Base-by-base conservation (phyloP, 1,140 invertebrate genomes). In the Diabrotica undecimpunctata region DNA sequence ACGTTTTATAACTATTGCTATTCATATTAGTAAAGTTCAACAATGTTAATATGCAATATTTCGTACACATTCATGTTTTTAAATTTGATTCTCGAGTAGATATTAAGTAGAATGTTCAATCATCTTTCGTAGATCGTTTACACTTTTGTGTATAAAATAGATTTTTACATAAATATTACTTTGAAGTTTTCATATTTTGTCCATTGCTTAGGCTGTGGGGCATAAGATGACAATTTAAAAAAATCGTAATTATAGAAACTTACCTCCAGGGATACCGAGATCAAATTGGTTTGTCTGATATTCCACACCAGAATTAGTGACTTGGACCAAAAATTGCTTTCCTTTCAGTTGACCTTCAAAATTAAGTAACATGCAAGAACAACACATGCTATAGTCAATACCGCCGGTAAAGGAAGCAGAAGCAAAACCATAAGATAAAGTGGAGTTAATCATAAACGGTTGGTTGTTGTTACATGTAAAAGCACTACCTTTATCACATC, bases 391-490 rank as follows among this genome's bases (percentile, higher is more conserved):
- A 38, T 50, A 50, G 25, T 60, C 58, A 11, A 39, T 13, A n/a
- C 58, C 58, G 55, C 66, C 66, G n/a, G 59, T 52, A 52, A 67
- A 67, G 0, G 66, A 67, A 50, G 59, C 66, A 25, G 66, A 62
- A 13, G 63, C 58, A 54, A 68, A 68, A 13, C 66, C 66, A 54
- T 65, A 68, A 1, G 66, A 58, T n/a, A 68, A 53, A 8, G 66
- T 68, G 11, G 58, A 61, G 38, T 68, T 68, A 11, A 68, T 50
- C 4, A 68, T n/a, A 35, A 36, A 65, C 2, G 66, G 66, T 58
- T 68, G 66, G 11, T 68, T 13, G 39, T 68, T 68, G 38, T 56
- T 65, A 25, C 66, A 68, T n/a, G 57, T 65, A 54, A 57, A 36
- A 0, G 41, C 39, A 35, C 54, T 57, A 41, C 56, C 62, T 6